Evolutionary conservation across 2,888 invertebrate genomes (phyloP).

Genomic region (Anticlea derivata): DNA sequence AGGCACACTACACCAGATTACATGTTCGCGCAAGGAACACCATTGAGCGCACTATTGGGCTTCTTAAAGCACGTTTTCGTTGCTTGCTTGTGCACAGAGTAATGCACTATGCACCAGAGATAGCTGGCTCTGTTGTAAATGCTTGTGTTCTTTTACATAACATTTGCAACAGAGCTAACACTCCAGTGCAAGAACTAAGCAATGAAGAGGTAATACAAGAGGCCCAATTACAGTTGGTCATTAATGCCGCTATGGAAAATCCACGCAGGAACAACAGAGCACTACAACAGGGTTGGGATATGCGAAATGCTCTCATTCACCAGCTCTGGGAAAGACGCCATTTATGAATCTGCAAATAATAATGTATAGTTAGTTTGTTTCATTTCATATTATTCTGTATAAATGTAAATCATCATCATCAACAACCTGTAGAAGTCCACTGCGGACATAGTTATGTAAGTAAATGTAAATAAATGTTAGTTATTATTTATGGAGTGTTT

Average conservation of each 20-base stretch:
- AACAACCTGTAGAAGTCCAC: no score
- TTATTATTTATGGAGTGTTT: no score
- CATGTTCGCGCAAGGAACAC: conserved; percentile 9
- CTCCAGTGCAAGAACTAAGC: not conserved
- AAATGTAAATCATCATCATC: no score
- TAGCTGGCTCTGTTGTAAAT: conserved; percentile 18
- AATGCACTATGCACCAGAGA: conserved; percentile 16
- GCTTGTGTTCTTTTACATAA: conserved; percentile 15
- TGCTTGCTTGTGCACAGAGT: conserved; percentile 14
- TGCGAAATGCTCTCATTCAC: not conserved
- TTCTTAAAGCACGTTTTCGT: conserved; percentile 12
- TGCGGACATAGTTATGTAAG: no score
- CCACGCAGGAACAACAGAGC: conserved; percentile 3
- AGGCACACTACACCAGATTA: not conserved
- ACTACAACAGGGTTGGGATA: not conserved
- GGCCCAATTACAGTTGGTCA: not conserved
- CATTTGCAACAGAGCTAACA: conserved; percentile 11
- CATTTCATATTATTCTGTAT: no score
- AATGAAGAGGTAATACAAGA: not conserved
- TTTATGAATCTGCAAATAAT: not conserved
- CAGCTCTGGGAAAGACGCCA: not conserved
- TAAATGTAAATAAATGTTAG: not conserved
- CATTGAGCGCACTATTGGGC: conserved; percentile 20
- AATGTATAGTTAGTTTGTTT: not conserved
- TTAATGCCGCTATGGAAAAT: not conserved